Base-by-base conservation (phyloP, 2,888 invertebrate species). In the Drosophila merina region DNA sequence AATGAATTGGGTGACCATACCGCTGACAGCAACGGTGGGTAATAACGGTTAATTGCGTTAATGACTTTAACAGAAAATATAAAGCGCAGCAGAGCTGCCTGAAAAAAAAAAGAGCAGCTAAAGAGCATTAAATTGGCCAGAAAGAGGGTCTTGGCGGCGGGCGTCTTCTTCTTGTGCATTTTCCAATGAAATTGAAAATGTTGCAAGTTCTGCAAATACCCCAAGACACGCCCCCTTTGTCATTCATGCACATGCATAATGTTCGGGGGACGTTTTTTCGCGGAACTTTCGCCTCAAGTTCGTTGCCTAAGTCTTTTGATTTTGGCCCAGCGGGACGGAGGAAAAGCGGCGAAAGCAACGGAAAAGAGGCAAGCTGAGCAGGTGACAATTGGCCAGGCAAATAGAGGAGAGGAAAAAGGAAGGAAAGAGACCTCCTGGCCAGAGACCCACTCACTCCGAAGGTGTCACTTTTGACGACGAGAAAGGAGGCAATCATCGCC, bases 21-120 rank as follows among this genome's bases (percentile, higher is more conserved):
- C 68, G 71, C 74, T 74, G 50, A 57, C 76, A 78, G 59, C 69
- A 79, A 66, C 80, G 77, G 76, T 64, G 74, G 77, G 87, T 88
- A 83, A 87, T 89, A 88, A 88, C 88, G 89, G 88, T 89, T 88
- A 85, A 89, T 81, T 81, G 83, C 85, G 88, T 89, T 89, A 89
- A 88, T 89, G 87, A 78, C 89, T 88, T 88, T 88, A 85, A 84
- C 87, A 86, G 87, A 85, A 85, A 88, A 88, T 81, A 84, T 84
- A 84, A 82, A 82, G 77, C 77, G 88, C 85, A 83, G 73, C 75
- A 71, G 71, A 20, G 40, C 5, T 1, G n/a, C 20, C 33, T 0
- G 9, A 3, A 63, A 45, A 62, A 45, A 36, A 14, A 62, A 45
- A 36, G 1, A 71, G 38, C 44, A 20, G 30, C 36, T 74, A 49